These are phyloP conservation scores for Pteromalus puparum DNA, from an alignment of 1,140 invertebrate genomes.

Conservation along the genomic window DNA sequence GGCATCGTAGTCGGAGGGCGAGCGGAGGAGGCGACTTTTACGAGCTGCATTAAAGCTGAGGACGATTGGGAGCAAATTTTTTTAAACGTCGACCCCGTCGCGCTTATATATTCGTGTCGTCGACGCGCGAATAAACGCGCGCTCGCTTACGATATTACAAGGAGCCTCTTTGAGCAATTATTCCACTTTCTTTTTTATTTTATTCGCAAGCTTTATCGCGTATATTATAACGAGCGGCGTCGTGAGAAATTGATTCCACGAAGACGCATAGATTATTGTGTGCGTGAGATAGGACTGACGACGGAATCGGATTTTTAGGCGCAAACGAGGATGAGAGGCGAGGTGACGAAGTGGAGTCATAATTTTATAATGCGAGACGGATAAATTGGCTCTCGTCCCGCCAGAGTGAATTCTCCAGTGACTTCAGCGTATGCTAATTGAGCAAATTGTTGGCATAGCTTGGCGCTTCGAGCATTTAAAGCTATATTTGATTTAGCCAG, in stretches of 20 bases:
- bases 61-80: constrained; percentile 51
- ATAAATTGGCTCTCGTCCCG: neutral
- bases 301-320: neutral
- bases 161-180: constrained; percentile 39
- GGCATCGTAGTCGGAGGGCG: constrained; percentile 35
- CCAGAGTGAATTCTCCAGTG: neutral
- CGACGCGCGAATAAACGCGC: neutral
- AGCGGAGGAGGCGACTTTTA: constrained; percentile 40
- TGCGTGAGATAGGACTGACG: neutral
- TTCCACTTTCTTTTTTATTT: neutral
- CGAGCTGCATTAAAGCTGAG: constrained; percentile 46
- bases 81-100: constrained; percentile 13
- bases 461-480: neutral
- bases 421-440: neutral
- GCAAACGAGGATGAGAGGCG: neutral
- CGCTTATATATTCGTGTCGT: neutral
- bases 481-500: neutral
- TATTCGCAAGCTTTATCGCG: neutral
- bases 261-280: neutral
- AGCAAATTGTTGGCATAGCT: neutral
- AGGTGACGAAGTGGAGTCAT: neutral
- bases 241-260: constrained; percentile 26
- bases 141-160: constrained; percentile 4
- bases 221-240: neutral
- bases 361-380: neutral